phyloP scores from a whole-genome alignment of 2,113 vertebrate species.

The Petaurus breviceps region DNA sequence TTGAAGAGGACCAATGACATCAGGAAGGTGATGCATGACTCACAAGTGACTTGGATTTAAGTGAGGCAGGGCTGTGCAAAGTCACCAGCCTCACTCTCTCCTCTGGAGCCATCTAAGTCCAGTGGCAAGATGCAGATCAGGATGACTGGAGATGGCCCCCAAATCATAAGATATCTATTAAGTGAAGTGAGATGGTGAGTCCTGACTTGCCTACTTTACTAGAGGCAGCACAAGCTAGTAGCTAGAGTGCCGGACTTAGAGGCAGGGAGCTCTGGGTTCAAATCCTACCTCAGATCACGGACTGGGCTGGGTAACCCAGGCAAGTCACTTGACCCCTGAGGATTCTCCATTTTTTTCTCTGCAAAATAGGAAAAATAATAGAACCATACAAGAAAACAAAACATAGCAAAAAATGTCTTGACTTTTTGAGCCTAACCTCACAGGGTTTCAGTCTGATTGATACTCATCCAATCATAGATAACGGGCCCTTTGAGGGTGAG shows the following conservation, averaged over 20 bases:
- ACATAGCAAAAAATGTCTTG: not conserved
- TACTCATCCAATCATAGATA: not conserved
- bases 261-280: not conserved
- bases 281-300: not conserved
- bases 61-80: too few species aligned
- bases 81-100: too few species aligned
- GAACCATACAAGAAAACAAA: not conserved
- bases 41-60: too few species aligned
- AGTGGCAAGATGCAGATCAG: too few species aligned
- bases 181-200: not conserved
- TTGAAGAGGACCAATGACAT: too few species aligned
- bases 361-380: not conserved
- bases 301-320: not conserved
- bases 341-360: not conserved
- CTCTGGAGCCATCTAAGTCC: too few species aligned
- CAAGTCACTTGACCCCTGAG: not conserved
- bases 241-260: not conserved
- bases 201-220: too few species aligned
- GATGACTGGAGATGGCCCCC: too few species aligned
- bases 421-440: not conserved
- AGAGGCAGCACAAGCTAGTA: not conserved
- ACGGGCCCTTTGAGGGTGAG: not conserved
- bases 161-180: not conserved
- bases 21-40: too few species aligned
- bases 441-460: not conserved